Percentiles rank a stretch among this genome's conserved stretches.
Conservation (phyloP, 30 jellyfish, hydroid and myxozoan genomes). For the Aurelia coerulea region DNA sequence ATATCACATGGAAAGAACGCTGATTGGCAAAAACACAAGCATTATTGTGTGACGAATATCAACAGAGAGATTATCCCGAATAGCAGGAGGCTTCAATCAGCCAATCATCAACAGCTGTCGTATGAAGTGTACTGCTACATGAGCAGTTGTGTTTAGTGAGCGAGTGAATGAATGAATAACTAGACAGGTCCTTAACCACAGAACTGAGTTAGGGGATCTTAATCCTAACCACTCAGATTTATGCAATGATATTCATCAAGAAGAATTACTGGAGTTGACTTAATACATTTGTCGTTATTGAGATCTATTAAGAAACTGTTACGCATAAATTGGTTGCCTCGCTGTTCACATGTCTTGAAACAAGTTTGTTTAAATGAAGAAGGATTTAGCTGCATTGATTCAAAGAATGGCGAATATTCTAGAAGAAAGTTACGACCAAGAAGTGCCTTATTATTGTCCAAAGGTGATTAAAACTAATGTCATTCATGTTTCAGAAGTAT, state of each 20-base stretch:
- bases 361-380: too few relatives aligned
- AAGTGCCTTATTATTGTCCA: slow-evolving; percentile 4
- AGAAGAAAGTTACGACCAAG: neutral
- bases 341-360: too few relatives aligned
- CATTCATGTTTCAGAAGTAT: neutral
- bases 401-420: neutral
- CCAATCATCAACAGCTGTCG: slow-evolving; percentile 4
- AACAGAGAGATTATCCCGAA: neutral
- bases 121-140: slow-evolving; percentile 1
- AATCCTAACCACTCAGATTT: too few relatives aligned
- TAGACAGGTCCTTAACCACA: neutral
- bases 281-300: too few relatives aligned
- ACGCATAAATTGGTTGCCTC: too few relatives aligned
- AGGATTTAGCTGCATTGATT: too few relatives aligned
- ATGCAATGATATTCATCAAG: too few relatives aligned
- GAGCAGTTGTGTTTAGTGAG: neutral
- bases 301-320: too few relatives aligned
- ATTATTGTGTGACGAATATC: neutral
- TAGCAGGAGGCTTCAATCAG: slow-evolving; percentile 1
- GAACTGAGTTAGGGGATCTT: too few relatives aligned
- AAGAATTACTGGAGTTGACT: too few relatives aligned
- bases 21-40: neutral
- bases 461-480: neutral
- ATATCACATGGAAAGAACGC: neutral
- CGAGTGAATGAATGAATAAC: neutral